Conservation (phyloP, 2,113 vertebrate genomes). For the Mormyrus iriodes region DNA sequence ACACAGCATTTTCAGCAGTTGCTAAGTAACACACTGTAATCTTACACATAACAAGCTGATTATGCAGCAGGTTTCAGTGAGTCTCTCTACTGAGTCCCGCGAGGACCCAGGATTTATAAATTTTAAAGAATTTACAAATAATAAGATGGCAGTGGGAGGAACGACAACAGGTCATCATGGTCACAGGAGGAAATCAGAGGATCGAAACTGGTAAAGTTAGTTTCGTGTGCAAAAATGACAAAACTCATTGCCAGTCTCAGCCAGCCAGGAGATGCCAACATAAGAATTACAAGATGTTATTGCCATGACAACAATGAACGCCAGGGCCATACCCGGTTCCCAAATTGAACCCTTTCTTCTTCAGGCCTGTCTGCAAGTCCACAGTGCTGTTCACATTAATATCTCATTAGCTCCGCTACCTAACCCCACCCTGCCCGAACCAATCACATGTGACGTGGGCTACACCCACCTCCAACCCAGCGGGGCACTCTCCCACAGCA, state of each 20-base stretch:
- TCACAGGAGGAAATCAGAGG: not conserved
- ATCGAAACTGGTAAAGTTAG: not conserved
- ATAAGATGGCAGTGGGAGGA: not conserved
- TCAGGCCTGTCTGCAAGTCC: not conserved
- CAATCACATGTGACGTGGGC: not conserved
- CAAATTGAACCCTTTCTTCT: not conserved
- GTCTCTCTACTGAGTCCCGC: not conserved
- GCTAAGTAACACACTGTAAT: slow-evolving; percentile 2
- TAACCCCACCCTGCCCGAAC: not conserved
- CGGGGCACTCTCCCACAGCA: not conserved
- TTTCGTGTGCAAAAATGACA: not conserved
- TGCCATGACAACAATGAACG: not conserved
- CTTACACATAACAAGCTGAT: not conserved
- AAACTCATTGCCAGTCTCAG: not conserved
- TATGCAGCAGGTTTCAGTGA: not conserved
- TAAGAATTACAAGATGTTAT: not conserved
- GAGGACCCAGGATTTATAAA: not conserved
- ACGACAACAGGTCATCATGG: not conserved
- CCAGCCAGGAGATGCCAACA: not conserved
- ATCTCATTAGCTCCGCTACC: not conserved
- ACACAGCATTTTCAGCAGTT: not conserved
- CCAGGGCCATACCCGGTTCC: not conserved
- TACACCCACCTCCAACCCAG: not conserved
- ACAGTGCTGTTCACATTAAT: not conserved
- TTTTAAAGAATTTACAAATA: not conserved